phyloP scores from a whole-genome alignment of 1,140 invertebrate genomes.

The Drosophila takahashii region DNA sequence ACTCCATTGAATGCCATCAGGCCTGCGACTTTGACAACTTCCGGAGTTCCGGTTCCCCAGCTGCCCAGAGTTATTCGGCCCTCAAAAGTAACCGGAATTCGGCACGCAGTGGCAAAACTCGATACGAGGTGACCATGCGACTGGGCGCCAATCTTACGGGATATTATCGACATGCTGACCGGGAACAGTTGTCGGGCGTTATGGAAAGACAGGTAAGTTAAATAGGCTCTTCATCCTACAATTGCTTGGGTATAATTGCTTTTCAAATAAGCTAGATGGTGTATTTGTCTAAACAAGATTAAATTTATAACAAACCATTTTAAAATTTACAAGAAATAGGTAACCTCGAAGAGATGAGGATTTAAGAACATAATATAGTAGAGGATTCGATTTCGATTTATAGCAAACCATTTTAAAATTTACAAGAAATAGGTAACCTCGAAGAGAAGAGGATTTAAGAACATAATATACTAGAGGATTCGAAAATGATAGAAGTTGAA shows the following conservation, averaged over 20 bases:
- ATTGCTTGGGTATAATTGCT: too few relatives aligned
- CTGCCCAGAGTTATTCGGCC: conserved; percentile 35
- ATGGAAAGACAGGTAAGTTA: conserved; percentile 80
- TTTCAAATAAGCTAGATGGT: background rate
- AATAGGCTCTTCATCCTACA: background rate
- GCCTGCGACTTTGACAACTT: conserved; percentile 64
- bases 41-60: conserved; percentile 7
- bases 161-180: conserved; percentile 72
- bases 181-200: conserved; percentile 72
- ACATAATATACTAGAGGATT: too few relatives aligned
- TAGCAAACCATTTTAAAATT: too few relatives aligned
- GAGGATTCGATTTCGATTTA: too few relatives aligned
- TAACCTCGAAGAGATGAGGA: too few relatives aligned
- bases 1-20: conserved; percentile 57
- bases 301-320: background rate
- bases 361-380: too few relatives aligned
- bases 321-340: too few relatives aligned
- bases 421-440: too few relatives aligned
- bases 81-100: conserved; percentile 50
- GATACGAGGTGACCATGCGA: conserved; percentile 82
- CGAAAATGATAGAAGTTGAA: too few relatives aligned
- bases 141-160: conserved; percentile 80
- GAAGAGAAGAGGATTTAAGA: too few relatives aligned
- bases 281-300: background rate
- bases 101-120: conserved; percentile 77